Evolutionary conservation across 1,140 invertebrate genomes (phyloP).

Genomic region (Ceratosolen fusciceps): DNA sequence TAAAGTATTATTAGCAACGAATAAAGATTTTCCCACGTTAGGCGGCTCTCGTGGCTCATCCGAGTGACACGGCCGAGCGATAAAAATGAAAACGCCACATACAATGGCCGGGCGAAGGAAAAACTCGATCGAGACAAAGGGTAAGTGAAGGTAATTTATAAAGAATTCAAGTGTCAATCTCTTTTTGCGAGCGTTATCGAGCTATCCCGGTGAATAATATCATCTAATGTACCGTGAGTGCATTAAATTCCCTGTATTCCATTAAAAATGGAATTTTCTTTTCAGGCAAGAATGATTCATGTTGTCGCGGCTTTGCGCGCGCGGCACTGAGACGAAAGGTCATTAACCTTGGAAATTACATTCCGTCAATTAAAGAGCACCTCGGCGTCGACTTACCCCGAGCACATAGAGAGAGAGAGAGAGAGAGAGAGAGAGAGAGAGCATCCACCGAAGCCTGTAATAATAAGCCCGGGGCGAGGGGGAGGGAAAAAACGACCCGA

Average conservation of each 20-base stretch:
- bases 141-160: no score
- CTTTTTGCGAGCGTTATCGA: neutral
- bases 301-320: neutral
- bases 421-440: conserved; percentile 5
- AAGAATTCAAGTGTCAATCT: no score
- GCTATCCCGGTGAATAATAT: neutral
- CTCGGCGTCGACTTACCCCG: neutral
- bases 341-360: neutral
- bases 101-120: no score
- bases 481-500: neutral
- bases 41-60: no score
- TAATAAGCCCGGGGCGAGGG: neutral
- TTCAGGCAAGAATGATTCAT: neutral
- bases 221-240: neutral
- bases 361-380: neutral
- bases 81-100: no score
- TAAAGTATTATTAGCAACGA: no score
- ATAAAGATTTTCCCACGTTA: no score
- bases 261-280: neutral
- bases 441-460: neutral
- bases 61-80: no score
- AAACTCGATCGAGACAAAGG: no score
- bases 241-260: neutral
- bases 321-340: neutral
- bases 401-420: neutral